Base-by-base conservation (phyloP, 2,113 vertebrate genomes). In the Chauna torquata region DNA sequence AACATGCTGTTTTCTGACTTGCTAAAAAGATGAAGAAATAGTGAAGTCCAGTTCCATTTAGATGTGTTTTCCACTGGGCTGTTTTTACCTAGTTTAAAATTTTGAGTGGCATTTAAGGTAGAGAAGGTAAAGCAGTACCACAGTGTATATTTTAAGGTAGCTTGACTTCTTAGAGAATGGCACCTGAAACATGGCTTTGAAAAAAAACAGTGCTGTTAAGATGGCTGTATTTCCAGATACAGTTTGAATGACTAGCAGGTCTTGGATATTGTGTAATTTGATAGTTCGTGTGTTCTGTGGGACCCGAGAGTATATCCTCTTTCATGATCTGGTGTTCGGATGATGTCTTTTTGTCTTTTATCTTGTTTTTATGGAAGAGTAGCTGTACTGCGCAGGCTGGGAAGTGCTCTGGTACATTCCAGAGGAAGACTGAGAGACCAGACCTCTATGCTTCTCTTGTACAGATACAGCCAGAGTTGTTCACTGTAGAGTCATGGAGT, bases 371-470 rank as follows among this genome's bases (percentile, higher is more conserved):
- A 2, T 58, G 66, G 52, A 50, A 70, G 30, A 76, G 45, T 49
- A 62, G 36, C 71, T 86, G 34, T 2, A 0, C 36, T 75, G 19
- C 16, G 12, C 20, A 38, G 54, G 10, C 54, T 78, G 22, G 24
- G 17, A 78, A 38, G 36, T 27, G 3, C 40, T 50, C 16, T 54
- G 36, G 15, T 0, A 0, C 34, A 5, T 74, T 70, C 58, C 23
- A 19, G 8, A 47, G 49, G 47, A 59, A 52, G 22, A 14, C 0
- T 70, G 65, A 71, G 66, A n/a, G 36, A 62, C 15, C 47, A 89
- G 68, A 80, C 13, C 15, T 45, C 32, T 69, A 17, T 84, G 27
- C 18, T 68, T 16, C 28, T 47, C 42, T 32, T 45, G 19, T 8
- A 0, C 27, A 42, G n/a, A 27, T 59, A 17, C 12, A 74, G n/a